Evolutionary conservation across 2,113 vertebrate species (phyloP).

Genomic region (Turdus rufiventris): DNA sequence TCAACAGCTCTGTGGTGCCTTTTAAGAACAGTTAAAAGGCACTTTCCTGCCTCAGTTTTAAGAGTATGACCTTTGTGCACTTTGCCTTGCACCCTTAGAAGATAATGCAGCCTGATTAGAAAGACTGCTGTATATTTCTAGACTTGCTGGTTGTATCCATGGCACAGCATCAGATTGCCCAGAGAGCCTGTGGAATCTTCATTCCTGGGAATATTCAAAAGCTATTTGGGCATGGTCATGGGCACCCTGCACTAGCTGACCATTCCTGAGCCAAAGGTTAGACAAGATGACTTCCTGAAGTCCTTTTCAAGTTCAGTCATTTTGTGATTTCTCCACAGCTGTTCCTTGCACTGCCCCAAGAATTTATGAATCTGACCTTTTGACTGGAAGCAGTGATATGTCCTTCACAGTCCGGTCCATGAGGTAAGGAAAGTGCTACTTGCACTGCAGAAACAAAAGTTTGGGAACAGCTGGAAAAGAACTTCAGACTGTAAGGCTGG

Average conservation of each 20-base stretch:
- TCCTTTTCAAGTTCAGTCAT: not conserved
- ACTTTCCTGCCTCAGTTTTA: not conserved
- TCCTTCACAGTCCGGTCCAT: not conserved
- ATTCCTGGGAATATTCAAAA: not conserved
- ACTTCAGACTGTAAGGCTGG: not conserved
- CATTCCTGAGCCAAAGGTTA: not conserved
- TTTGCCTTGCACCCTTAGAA: not conserved
- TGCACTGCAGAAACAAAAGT: not conserved
- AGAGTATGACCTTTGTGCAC: not conserved
- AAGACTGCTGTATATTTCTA: not conserved
- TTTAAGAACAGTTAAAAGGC: not conserved
- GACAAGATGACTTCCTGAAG: not conserved
- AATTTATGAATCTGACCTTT: slow-evolving; percentile 50
- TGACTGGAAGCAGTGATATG: slow-evolving; percentile 3
- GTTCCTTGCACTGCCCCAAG: slow-evolving; percentile 50
- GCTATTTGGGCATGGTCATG: not conserved
- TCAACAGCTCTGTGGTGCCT: not conserved
- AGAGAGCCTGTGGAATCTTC: not conserved
- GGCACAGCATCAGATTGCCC: not conserved
- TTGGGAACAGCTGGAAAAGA: not conserved
- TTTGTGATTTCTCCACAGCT: slow-evolving; percentile 32
- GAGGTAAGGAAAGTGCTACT: slow-evolving; percentile 30
- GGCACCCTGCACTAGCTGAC: not conserved
- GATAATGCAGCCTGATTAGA: not conserved
- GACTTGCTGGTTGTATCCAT: not conserved